These are phyloP conservation scores for Chelidonichthys spinosus DNA, from an alignment of 2,797 vertebrate species.

Conservation along the genomic window DNA sequence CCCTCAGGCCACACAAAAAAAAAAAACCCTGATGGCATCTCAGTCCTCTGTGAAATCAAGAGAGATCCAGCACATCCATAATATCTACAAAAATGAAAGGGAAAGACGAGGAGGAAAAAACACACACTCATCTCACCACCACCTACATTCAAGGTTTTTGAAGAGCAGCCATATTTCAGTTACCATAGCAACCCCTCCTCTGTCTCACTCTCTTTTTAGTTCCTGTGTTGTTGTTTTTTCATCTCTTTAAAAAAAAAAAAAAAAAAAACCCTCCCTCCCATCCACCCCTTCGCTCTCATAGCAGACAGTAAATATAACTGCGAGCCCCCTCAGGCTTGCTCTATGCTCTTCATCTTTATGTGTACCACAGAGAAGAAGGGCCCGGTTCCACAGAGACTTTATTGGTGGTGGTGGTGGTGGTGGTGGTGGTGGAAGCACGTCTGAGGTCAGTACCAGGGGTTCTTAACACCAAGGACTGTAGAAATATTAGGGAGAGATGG, in stretches of 20 bases:
- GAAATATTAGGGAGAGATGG: conserved; percentile 15
- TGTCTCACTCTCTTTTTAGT: conserved; percentile 77
- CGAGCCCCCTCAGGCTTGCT: conserved; percentile 67
- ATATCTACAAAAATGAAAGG: conserved; percentile 72
- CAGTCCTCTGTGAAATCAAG: conserved; percentile 53
- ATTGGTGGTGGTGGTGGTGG: no score
- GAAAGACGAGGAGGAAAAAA: conserved; percentile 55
- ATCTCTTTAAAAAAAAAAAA: conserved; percentile 29
- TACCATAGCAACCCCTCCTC: conserved; percentile 81
- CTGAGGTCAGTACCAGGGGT: conserved; percentile 54
- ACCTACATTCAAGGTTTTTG: conserved; percentile 86
- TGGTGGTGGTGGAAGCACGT: not conserved
- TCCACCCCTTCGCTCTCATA: conserved; percentile 50
- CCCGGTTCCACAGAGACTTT: conserved; percentile 38
- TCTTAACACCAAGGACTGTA: conserved; percentile 26
- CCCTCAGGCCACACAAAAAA: conserved; percentile 42
- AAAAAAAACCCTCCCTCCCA: conserved; percentile 43
- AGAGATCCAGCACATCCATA: conserved; percentile 67
- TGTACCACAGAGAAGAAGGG: conserved; percentile 59
- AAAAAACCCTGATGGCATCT: conserved; percentile 52
- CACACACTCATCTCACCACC: conserved; percentile 77
- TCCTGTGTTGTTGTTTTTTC: conserved; percentile 46
- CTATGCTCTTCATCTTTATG: conserved; percentile 68
- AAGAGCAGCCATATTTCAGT: conserved; percentile 84
- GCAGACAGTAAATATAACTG: conserved; percentile 82